These are phyloP conservation scores for Cheiracanthium punctorium DNA, from an alignment of 2,888 invertebrate species.

Conservation along the genomic window DNA sequence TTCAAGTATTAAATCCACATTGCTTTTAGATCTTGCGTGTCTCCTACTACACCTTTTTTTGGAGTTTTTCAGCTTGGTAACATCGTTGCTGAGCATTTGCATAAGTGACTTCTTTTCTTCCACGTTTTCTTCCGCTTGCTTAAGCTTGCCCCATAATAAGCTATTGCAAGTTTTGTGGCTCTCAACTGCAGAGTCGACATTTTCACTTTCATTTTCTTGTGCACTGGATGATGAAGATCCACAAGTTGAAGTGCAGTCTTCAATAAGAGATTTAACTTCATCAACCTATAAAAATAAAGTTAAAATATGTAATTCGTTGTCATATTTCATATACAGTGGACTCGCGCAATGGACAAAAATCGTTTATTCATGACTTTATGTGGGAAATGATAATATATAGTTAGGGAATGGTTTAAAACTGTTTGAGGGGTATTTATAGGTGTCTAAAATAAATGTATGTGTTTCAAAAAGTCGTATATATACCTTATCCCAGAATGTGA, in stretches of 20 bases:
- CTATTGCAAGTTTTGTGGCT: conserved; percentile 62
- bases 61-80: conserved; percentile 38
- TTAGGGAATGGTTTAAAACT: too few relatives aligned
- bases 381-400: too few relatives aligned
- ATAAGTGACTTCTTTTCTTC: conserved; percentile 56
- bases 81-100: conserved; percentile 48
- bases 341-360: too few relatives aligned
- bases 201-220: conserved; percentile 61
- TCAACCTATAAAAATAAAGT: conserved; percentile 49
- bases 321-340: too few relatives aligned
- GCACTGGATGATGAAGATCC: conserved; percentile 55
- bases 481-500: too few relatives aligned
- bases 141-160: conserved; percentile 52
- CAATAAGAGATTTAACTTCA: conserved; percentile 62
- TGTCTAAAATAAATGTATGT: too few relatives aligned
- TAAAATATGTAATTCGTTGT: too few relatives aligned
- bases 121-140: conserved; percentile 60
- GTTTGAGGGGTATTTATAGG: too few relatives aligned
- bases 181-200: conserved; percentile 62
- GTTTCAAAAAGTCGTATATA: too few relatives aligned
- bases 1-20: conserved; percentile 61
- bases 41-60: conserved; percentile 47
- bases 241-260: conserved; percentile 56
- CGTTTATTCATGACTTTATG: too few relatives aligned
- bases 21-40: conserved; percentile 23